These are phyloP conservation scores for Haliaeetus leucogaster DNA, from an alignment of 2,113 vertebrate genomes.

Conservation along the genomic window DNA sequence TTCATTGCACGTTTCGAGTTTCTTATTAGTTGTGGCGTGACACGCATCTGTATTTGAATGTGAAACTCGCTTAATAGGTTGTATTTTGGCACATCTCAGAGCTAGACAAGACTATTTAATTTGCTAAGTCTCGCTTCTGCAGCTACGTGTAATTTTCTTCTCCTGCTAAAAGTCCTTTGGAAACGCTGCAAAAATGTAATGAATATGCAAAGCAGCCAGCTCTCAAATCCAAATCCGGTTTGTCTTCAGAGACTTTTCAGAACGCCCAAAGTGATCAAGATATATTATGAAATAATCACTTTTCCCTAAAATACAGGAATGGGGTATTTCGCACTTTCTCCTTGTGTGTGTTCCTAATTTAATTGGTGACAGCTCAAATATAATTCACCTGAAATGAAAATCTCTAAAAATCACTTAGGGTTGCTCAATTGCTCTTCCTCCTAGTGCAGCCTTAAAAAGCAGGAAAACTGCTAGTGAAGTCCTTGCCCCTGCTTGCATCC, in stretches of 20 bases:
- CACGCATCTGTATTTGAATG: not conserved
- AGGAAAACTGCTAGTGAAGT: not conserved
- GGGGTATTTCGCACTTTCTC: not conserved
- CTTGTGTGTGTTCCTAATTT: not conserved
- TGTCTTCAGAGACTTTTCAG: slow-evolving; percentile 42
- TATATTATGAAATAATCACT: slow-evolving; percentile 33
- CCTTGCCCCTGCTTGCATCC: not conserved
- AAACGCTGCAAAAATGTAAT: slow-evolving; percentile 21
- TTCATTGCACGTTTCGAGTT: not conserved
- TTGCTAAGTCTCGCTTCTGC: slow-evolving; percentile 26
- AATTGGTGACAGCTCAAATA: slow-evolving; percentile 15
- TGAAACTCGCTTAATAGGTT: not conserved
- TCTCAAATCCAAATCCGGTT: not conserved
- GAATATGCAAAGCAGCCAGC: slow-evolving; percentile 49
- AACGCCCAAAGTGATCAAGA: slow-evolving; percentile 32
- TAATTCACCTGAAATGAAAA: not conserved
- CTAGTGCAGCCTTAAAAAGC: not conserved
- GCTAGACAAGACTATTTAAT: slow-evolving; percentile 43
- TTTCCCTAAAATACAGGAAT: not conserved
- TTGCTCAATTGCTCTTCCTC: not conserved
- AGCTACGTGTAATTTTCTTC: slow-evolving; percentile 36
- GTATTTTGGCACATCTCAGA: slow-evolving; percentile 42
- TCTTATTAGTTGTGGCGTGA: not conserved
- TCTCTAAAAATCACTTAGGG: not conserved
- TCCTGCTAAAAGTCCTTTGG: slow-evolving; percentile 36